Percentiles rank a stretch among this genome's conserved stretches.
Evolutionary conservation across 2,113 vertebrate species (phyloP).

Genomic region (Chaetura pelagica): DNA sequence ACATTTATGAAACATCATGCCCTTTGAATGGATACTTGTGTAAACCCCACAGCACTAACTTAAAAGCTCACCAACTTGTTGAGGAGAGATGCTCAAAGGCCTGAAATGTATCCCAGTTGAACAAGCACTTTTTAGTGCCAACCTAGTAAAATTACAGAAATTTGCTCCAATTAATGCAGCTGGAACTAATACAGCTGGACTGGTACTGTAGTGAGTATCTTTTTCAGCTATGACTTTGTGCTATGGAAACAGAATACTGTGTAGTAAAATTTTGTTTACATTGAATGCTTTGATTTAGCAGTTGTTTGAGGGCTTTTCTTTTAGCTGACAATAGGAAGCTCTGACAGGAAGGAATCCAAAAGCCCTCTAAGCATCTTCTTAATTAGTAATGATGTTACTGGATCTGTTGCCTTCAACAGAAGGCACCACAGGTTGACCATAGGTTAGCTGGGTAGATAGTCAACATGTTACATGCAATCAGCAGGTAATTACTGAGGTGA

Average conservation of each 20-base stretch:
- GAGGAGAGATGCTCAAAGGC: not conserved
- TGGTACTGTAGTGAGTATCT: conserved; percentile 21
- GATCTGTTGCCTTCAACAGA: not conserved
- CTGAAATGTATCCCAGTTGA: not conserved
- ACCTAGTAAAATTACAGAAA: conserved; percentile 27
- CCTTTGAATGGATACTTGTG: not conserved
- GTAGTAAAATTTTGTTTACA: not conserved
- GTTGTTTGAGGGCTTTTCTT: not conserved
- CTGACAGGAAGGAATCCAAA: conserved; percentile 9
- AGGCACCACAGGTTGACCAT: not conserved
- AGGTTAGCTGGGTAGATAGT: not conserved
- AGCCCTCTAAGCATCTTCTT: not conserved
- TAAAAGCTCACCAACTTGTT: not conserved
- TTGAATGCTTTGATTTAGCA: conserved; percentile 3
- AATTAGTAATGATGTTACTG: not conserved
- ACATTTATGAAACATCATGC: not conserved
- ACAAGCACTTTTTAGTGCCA: not conserved
- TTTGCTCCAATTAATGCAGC: conserved; percentile 38
- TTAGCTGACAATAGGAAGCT: not conserved
- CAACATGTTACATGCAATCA: not conserved
- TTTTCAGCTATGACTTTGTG: not conserved
- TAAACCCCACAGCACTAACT: not conserved
- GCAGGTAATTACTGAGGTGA: not conserved
- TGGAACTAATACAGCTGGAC: conserved; percentile 46
- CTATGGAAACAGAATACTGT: conserved; percentile 28